Conservation (phyloP, 2,888 invertebrate genomes). For the Machimus rusticus region DNA sequence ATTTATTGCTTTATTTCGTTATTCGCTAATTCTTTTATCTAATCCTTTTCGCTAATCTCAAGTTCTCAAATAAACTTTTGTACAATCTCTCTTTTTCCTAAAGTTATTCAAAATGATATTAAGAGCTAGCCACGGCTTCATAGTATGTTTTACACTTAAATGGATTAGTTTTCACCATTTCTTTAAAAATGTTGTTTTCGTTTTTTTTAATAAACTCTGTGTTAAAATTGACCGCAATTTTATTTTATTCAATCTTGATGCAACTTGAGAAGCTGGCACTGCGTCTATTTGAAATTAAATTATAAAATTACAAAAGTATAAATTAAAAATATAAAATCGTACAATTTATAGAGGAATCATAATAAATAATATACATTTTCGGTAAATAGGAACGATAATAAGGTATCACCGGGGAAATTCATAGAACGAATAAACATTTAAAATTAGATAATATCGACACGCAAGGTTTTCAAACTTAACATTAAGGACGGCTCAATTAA, state of each 20-base stretch:
- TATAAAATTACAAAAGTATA: not conserved
- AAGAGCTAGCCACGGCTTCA: not conserved
- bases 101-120: constrained; percentile 8
- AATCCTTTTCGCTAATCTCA: constrained; percentile 15
- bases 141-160: not conserved
- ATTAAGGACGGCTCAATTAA: not conserved
- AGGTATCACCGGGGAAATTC: not conserved
- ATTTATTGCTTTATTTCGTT: constrained; percentile 38
- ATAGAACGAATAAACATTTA: not conserved
- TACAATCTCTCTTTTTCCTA: constrained; percentile 33
- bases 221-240: constrained; percentile 13
- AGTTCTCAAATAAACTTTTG: constrained; percentile 19
- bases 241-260: not conserved
- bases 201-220: not conserved
- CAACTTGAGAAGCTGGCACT: not conserved
- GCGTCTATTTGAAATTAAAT: not conserved
- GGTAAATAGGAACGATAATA: not conserved
- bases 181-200: not conserved
- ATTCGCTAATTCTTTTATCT: constrained; percentile 33
- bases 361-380: not conserved
- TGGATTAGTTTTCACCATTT: not conserved
- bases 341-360: not conserved
- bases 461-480: not conserved
- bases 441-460: not conserved
- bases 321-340: not conserved